phyloP scores from a whole-genome alignment of 2,113 vertebrate species.

The Chloropsis hardwickii region DNA sequence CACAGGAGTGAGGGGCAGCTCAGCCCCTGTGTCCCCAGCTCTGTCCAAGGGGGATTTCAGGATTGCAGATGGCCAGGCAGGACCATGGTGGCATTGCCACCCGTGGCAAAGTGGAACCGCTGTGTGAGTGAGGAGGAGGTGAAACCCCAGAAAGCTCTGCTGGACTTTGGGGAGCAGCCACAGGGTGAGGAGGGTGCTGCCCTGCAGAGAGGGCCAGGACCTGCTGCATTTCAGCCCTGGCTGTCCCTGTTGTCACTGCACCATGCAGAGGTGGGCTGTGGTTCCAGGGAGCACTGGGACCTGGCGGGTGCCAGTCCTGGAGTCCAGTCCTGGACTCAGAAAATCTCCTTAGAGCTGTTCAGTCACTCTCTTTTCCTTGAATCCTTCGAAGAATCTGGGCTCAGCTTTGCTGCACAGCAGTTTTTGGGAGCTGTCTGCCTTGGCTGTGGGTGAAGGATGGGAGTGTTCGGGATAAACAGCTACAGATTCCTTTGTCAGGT shows the following conservation, averaged over 20 bases:
- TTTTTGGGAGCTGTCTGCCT: neutral
- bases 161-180: neutral
- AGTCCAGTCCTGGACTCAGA: neutral
- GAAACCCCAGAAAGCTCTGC: neutral
- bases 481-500: neutral
- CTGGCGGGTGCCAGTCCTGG: neutral
- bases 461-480: neutral
- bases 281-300: neutral
- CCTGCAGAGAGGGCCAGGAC: rapidly evolving
- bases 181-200: neutral
- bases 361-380: neutral
- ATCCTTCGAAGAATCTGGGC: neutral
- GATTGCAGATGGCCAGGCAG: neutral
- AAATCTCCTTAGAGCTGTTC: neutral
- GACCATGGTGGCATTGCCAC: neutral
- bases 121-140: neutral
- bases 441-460: neutral
- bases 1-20: neutral
- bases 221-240: rapidly evolving
- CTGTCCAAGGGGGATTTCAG: neutral
- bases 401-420: neutral
- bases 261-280: rapidly evolving
- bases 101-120: rapidly evolving
- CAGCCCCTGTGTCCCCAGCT: neutral
- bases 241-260: neutral